phyloP scores from a whole-genome alignment of 2,113 vertebrate genomes.

The Corythornis vintsioides region DNA sequence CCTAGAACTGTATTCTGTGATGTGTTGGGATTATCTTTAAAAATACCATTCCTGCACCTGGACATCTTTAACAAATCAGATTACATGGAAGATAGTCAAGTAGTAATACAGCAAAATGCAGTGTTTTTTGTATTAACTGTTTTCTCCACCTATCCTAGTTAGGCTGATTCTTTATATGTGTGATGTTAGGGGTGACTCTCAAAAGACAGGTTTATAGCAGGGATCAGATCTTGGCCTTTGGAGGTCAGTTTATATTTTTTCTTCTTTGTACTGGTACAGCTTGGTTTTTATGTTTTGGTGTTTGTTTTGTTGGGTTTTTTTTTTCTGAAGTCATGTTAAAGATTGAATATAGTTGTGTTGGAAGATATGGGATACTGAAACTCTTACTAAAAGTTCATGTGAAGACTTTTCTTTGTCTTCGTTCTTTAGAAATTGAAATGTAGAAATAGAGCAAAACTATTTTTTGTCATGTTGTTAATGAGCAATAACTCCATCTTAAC shows the following conservation, averaged over 20 bases:
- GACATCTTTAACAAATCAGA: not conserved
- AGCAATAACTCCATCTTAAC: not conserved
- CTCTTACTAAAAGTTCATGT: not conserved
- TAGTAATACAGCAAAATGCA: not conserved
- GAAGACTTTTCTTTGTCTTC: not conserved
- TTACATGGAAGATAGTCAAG: not conserved
- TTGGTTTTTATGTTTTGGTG: not conserved
- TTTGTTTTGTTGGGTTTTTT: not conserved
- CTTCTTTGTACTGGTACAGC: not conserved
- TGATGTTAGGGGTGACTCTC: not conserved
- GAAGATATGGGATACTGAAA: not conserved
- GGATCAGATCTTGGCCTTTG: not conserved
- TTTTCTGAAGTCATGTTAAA: not conserved
- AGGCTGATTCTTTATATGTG: not conserved
- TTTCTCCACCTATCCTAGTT: not conserved
- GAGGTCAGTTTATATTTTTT: not conserved
- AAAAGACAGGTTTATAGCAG: not conserved
- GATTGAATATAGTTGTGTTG: not conserved
- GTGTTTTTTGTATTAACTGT: not conserved
- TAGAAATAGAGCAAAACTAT: not conserved
- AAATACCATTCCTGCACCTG: not conserved
- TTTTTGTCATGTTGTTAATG: not conserved
- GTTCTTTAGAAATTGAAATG: not conserved
- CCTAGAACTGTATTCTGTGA: not conserved
- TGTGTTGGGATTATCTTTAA: not conserved